Evolutionary conservation across 1,140 invertebrate genomes (phyloP), one percentile per base, ranked within the genome.

Genomic region (Dermatophagoides farinae): DNA sequence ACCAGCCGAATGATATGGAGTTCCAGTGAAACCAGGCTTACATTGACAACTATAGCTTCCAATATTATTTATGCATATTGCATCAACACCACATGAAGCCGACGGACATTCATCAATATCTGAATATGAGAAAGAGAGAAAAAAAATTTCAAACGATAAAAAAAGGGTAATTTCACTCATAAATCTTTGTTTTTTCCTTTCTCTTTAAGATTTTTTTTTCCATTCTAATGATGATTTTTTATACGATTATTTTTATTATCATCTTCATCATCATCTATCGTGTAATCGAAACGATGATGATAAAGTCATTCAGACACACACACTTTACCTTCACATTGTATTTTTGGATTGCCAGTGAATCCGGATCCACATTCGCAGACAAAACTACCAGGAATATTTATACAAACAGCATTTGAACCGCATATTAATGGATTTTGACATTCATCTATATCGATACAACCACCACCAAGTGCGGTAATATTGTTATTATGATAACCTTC

Each of bases 321-420:
- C 8, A 4, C 31, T 4, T 31, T 43, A 50, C 47, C 47, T 39
- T 59, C 57, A 23, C 57, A 52, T 38, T 38, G 12, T 8, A 16
- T 57, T 22, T 52, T 58, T 57, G 44, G 43, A 23, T 52, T 47
- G 53, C 44, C 57, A 54, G 43, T 59, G 16, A 52, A 47, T 12
- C 89, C 90, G 20, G 78, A 77, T 64, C 83, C 80, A 72, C 92
- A 97, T 62, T 86, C 81, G 71, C 92, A 97, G 60, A 79, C 78
- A 71, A 81, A 93, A 54, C 82, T 80, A 20, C 90, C 91, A 14
- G 79, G 77, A 0, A 81, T 82, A 69, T 96, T 97, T 1, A 78
- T 73, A 71, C 92, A 97, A 23, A 81, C 69, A 1, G 87, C 79
- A 68, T 83, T 81, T 11, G 79, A 76, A 58, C 91, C 91, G 68